Base-by-base conservation (phyloP, 2,113 vertebrate species). In the Dissostichus mawsoni region DNA sequence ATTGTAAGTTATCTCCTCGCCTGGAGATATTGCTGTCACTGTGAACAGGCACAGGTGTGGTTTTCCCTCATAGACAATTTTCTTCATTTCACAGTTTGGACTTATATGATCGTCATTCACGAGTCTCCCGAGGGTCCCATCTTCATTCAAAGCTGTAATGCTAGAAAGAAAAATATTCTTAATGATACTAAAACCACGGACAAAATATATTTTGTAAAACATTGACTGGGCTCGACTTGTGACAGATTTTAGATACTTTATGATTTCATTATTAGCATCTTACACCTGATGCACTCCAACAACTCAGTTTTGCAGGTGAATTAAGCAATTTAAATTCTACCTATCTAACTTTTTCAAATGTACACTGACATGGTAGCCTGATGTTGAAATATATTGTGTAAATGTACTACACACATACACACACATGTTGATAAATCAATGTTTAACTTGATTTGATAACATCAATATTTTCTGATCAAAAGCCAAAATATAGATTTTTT, bases 31-130 rank as follows among this genome's bases (percentile, higher is more conserved):
- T 36, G 78, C 18, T 41, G 33, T 86, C 69, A 58, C 10, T 5
- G 89, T 81, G 65, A 90, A 89, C 10, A 89, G 78, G 12, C 87
- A 90, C 69, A 87, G 58, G 68, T 89, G 89, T 74, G 87, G 89
- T 20, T 64, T 85, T 64, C 80, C 89, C 7, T 81, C 23, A 14
- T 0, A 67, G 12, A 73, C 45, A 0, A 88, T 45, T 68, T 52
- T 90, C 74, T n/a, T 90, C 50, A 88, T 70, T 53, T 70, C 13
- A 25, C 89, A 90, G 82, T 87, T 90, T 18, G 86, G 89, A 73
- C 5, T 81, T 11, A 2, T 10, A 57, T 90, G 73, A 53, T 90
- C 25, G 8, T 90, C 79, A 52, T 90, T 90, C 18, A 84, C 89
- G 0, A 90, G 67, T 69, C 84, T 65, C 41, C 89, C 89, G 4